Percentiles rank a stretch among this genome's conserved stretches.
phyloP scores from a whole-genome alignment of 2,113 vertebrate genomes.

The Okapia johnstoni region DNA sequence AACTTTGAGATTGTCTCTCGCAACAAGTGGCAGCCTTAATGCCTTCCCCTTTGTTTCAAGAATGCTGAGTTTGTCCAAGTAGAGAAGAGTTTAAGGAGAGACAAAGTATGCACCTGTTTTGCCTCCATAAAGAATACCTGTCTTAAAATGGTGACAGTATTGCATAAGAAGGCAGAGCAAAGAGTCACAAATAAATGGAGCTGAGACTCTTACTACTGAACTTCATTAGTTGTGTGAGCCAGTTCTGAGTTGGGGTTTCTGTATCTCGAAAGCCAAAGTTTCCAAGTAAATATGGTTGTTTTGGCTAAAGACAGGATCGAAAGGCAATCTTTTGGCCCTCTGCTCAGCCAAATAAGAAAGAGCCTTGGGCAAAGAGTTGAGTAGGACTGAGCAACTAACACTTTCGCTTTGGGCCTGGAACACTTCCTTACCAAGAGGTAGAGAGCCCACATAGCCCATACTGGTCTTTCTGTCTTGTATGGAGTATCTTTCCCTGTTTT shows the following conservation, averaged over 20 bases:
- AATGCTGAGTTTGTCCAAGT: background rate
- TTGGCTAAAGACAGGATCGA: background rate
- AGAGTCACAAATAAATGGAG: background rate
- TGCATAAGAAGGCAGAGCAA: background rate
- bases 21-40: background rate
- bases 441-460: background rate
- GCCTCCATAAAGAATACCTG: background rate
- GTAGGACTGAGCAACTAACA: background rate
- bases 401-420: background rate
- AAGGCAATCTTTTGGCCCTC: background rate
- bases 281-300: background rate
- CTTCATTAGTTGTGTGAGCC: background rate
- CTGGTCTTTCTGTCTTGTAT: background rate
- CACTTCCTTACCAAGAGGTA: background rate
- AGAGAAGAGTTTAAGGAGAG: background rate
- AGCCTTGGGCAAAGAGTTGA: background rate
- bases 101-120: background rate
- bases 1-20: background rate
- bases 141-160: background rate
- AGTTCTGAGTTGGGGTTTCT: background rate
- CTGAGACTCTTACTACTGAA: background rate
- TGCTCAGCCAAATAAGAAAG: background rate
- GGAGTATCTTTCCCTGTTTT: background rate
- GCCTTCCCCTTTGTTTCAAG: background rate
- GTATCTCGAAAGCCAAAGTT: background rate